Percentiles rank a stretch among this genome's conserved stretches.
Evolutionary conservation across 1,140 invertebrate species (phyloP).

Genomic region (Rhopalosiphum padi): DNA sequence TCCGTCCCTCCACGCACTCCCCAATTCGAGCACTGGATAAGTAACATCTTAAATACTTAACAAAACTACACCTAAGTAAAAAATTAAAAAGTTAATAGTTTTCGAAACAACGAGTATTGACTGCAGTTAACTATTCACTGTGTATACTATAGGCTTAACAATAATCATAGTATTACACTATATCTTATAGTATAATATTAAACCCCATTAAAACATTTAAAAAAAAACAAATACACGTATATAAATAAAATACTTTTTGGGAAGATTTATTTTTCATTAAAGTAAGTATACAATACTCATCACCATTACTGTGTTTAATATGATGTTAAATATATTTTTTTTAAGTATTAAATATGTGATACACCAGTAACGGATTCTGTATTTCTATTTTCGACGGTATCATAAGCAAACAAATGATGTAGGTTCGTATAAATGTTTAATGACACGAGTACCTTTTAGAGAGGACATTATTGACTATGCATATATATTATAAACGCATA

Average conservation of each 20-base stretch:
- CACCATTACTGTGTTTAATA: neutral
- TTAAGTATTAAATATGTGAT: neutral
- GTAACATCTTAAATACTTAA: no score
- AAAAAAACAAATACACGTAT: neutral
- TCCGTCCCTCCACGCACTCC: no score
- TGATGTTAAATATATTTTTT: neutral
- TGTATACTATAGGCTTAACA: no score
- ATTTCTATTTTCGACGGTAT: neutral
- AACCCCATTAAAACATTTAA: neutral
- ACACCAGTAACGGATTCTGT: neutral
- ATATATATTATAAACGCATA: neutral
- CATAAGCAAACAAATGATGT: constrained; percentile 5
- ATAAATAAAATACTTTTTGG: neutral
- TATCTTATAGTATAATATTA: neutral
- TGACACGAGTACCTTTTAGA: neutral
- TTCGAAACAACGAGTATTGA: no score
- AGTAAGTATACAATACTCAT: neutral
- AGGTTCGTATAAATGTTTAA: constrained; percentile 11
- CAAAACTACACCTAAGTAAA: no score
- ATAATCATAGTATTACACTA: no score
- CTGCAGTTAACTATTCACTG: no score
- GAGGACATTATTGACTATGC: neutral
- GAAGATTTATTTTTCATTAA: neutral
- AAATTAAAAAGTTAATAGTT: no score
- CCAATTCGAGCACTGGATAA: no score